Evolutionary conservation across 2,797 vertebrate species (phyloP), one percentile per base, ranked within the genome.

Genomic region (Jordanella pulchra): DNA sequence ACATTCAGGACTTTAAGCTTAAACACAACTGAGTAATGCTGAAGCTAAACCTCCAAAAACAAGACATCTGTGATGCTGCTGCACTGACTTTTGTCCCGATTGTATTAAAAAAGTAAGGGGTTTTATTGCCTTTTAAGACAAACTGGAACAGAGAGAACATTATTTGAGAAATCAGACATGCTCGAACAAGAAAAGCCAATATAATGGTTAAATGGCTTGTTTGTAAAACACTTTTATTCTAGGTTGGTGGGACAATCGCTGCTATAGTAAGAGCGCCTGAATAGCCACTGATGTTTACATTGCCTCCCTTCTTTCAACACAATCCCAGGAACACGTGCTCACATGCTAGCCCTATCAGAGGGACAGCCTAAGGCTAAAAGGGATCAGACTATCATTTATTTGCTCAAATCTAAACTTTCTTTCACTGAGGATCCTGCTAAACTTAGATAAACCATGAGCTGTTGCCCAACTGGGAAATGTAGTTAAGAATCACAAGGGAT

Each of bases 161-260:
- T 68, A 1, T 2, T 23, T 47, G 44, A 30, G 76, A 35, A 39
- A 65, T 60, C 44, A 50, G 82, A 80, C 65, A 48, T 12, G 66
- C 35, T 64, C 55, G 69, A 76, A 82, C 72, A 84, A 66, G 76
- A 83, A 45, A 45, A 69, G 81, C 73, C 55, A 78, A 48, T 74
- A 54, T 68, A 71, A 48, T 65, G 53, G 76, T 71, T 67, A 61
- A 17, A 71, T 39, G 23, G 15, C 76, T 60, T 72, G 10, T 63
- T 10, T 56, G 63, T 27, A 35, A 71, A 64, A 72, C 45, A 58
- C 61, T 63, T 48, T 13, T 39, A 60, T 69, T 11, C 67, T 64
- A 71, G 58, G 47, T 58, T 10, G 47, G 32, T 2, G n/a, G 55
- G 50, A 55, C 28, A 58, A 15, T 65, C 27, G 4, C 14, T 69